Percentiles rank a stretch among this genome's conserved stretches.
phyloP scores from a whole-genome alignment of 2,888 invertebrate species.

The Erynnis tages region DNA sequence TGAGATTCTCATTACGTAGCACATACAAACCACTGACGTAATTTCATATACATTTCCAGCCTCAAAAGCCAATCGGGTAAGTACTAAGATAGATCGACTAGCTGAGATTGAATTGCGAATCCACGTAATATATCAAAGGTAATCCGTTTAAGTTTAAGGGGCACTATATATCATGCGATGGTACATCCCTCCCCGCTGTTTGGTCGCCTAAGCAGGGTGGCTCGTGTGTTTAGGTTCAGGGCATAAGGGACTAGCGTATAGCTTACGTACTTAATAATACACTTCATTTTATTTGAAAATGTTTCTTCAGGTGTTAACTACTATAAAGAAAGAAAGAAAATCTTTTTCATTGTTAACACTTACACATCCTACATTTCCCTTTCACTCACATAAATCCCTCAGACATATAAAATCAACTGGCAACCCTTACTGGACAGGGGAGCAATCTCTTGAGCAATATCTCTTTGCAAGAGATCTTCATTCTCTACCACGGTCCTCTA shows the following conservation, averaged over 20 bases:
- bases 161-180: conserved; percentile 76
- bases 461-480: no score
- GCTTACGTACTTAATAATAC: conserved; percentile 5
- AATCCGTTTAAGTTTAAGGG: conserved; percentile 80
- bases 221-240: conserved; percentile 59
- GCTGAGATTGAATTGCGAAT: conserved; percentile 76
- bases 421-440: no score
- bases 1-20: no score
- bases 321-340: no score
- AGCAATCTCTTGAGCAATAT: no score
- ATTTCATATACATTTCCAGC: conserved; percentile 42
- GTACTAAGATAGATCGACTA: conserved; percentile 62
- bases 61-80: conserved; percentile 67
- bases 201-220: conserved; percentile 77
- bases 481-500: no score
- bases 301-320: no score
- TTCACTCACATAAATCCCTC: no score
- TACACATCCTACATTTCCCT: no score
- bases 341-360: no score
- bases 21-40: neutral
- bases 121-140: conserved; percentile 80
- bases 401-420: no score
- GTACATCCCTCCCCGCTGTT: conserved; percentile 69
- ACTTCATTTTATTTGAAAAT: neutral
- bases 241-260: neutral